Conservation (phyloP, 1,140 invertebrate species). For the Saccostrea echinata region DNA sequence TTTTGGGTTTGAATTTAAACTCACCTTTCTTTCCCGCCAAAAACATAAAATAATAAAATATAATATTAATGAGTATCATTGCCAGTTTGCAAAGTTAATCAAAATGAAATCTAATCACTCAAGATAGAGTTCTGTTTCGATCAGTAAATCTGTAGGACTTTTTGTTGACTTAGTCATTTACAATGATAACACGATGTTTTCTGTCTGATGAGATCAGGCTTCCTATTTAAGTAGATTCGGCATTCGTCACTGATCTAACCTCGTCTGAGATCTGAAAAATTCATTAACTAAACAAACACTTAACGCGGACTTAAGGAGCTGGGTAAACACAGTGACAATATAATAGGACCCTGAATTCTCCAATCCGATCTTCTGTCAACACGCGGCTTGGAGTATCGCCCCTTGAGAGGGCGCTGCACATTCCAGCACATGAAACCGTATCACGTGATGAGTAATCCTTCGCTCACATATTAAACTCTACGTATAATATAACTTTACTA, state of each 20-base stretch:
- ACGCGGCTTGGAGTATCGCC: not conserved
- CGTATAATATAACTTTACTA: no score
- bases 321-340: not conserved
- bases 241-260: not conserved
- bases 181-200: not conserved
- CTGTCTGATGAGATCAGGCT: not conserved
- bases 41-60: no score
- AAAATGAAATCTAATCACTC: no score
- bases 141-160: no score
- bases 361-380: not conserved
- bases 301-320: not conserved
- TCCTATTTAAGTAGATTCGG: not conserved
- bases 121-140: no score
- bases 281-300: conserved; percentile 28
- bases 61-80: no score
- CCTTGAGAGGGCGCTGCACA: not conserved
- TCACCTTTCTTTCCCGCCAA: no score
- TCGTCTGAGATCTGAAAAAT: not conserved
- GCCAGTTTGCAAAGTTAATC: no score
- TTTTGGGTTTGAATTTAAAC: no score
- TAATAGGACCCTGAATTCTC: not conserved
- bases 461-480: no score
- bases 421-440: not conserved
- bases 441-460: not conserved
- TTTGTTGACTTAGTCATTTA: not conserved